A percentile compares a stretch with the other conserved stretches of the same genome.
Evolutionary conservation across 2,797 vertebrate genomes (phyloP).

Genomic region (Notolepis coatsorum): DNA sequence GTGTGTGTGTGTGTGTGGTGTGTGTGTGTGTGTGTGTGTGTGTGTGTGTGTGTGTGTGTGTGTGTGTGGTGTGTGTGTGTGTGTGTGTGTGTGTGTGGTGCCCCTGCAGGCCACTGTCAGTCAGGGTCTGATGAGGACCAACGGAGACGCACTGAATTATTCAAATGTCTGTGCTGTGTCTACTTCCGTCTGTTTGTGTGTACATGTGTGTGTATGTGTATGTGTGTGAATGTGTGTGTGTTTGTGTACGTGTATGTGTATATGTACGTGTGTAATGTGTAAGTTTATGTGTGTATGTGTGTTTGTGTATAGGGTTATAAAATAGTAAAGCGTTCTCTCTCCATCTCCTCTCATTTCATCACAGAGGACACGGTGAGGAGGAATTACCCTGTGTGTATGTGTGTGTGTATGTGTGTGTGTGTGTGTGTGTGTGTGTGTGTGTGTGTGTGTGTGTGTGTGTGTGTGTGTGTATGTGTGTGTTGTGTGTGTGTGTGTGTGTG

Average conservation of each 20-base stretch:
- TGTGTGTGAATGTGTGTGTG: constrained; percentile 45
- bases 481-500: constrained; percentile 1
- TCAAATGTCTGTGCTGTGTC: constrained; percentile 60
- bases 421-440: background rate
- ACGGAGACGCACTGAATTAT: constrained; percentile 68
- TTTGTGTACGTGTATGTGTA: constrained; percentile 22
- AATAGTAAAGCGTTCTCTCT: constrained; percentile 64
- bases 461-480: constrained; percentile 8
- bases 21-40: background rate
- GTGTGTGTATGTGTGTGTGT: background rate
- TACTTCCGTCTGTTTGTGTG: constrained; percentile 13
- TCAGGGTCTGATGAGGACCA: constrained; percentile 43
- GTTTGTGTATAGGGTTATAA: constrained; percentile 52
- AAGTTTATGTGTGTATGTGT: background rate
- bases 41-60: constrained; percentile 4
- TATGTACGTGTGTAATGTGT: background rate
- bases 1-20: constrained; percentile 1
- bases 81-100: constrained; percentile 15
- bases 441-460: constrained; percentile 1
- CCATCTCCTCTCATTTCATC: constrained; percentile 68
- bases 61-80: background rate
- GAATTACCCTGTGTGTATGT: background rate
- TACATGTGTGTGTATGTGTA: constrained; percentile 35
- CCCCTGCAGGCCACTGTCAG: constrained; percentile 39
- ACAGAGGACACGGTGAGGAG: constrained; percentile 30